Evolutionary conservation across 1,140 invertebrate genomes (phyloP).

Genomic region (Spodoptera litura): DNA sequence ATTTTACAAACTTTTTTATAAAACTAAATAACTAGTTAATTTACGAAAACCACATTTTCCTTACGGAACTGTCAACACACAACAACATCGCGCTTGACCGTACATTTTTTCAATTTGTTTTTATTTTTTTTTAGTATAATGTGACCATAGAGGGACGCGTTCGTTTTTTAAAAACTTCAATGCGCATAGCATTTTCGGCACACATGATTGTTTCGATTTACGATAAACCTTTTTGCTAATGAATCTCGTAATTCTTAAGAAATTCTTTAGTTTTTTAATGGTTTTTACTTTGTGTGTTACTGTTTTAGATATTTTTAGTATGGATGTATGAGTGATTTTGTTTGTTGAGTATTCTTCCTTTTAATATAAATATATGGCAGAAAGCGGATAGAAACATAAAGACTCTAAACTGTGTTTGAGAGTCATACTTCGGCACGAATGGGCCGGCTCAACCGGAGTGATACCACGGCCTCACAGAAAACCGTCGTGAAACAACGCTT

Average conservation of each 20-base stretch:
- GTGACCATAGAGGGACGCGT: constrained; percentile 54
- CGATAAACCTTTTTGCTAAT: constrained; percentile 74
- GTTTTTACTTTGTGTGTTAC: constrained; percentile 48
- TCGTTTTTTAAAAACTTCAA: constrained; percentile 70
- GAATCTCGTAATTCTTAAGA: constrained; percentile 69
- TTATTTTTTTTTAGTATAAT: constrained; percentile 72
- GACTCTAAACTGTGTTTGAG: no score
- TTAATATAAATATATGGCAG: no score
- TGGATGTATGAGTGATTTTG: not conserved
- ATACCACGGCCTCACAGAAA: no score
- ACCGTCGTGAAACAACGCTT: no score
- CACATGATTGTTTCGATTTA: constrained; percentile 63
- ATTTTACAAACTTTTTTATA: not conserved
- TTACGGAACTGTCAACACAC: constrained; percentile 9
- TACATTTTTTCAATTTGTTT: constrained; percentile 70
- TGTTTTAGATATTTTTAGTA: constrained; percentile 19
- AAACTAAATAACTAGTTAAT: not conserved
- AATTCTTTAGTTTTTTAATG: constrained; percentile 44
- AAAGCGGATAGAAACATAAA: no score
- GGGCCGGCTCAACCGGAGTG: no score
- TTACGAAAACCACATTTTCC: not conserved
- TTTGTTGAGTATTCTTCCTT: no score
- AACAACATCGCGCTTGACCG: constrained; percentile 11
- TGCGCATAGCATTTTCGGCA: constrained; percentile 74
- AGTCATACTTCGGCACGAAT: no score